phyloP scores from a whole-genome alignment of 2,113 vertebrate species.

The Acanthisitta chloris region DNA sequence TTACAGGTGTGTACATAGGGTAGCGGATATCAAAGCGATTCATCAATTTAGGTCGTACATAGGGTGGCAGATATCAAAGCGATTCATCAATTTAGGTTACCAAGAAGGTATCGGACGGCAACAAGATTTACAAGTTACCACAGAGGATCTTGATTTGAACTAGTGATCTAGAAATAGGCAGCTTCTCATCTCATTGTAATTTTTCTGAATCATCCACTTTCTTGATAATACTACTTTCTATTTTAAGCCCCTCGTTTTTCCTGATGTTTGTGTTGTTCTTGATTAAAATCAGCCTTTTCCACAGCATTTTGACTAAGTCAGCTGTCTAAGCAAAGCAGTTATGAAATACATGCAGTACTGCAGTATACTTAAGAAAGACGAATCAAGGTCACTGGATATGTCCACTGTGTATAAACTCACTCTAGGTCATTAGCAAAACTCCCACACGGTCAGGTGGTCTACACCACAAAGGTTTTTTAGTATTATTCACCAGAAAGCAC shows the following conservation, averaged over 20 bases:
- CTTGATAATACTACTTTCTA: slow-evolving; percentile 39
- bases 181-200: slow-evolving; percentile 2
- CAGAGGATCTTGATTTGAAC: background rate
- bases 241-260: slow-evolving; percentile 35
- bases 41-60: background rate
- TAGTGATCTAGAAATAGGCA: background rate
- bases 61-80: background rate
- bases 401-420: background rate
- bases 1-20: background rate
- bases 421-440: background rate
- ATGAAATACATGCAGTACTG: slow-evolving; percentile 3
- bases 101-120: background rate
- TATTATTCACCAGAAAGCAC: background rate
- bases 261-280: slow-evolving; percentile 16
- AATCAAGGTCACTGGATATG: slow-evolving; percentile 16
- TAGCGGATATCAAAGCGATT: background rate
- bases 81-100: background rate
- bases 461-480: background rate
- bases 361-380: slow-evolving; percentile 18
- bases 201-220: slow-evolving; percentile 35
- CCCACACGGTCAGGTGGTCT: background rate
- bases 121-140: background rate
- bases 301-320: slow-evolving; percentile 21
- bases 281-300: slow-evolving; percentile 49
- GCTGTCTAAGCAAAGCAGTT: background rate